Evolutionary conservation across 2,888 invertebrate genomes (phyloP).

Genomic region (Apotomis turbidana): DNA sequence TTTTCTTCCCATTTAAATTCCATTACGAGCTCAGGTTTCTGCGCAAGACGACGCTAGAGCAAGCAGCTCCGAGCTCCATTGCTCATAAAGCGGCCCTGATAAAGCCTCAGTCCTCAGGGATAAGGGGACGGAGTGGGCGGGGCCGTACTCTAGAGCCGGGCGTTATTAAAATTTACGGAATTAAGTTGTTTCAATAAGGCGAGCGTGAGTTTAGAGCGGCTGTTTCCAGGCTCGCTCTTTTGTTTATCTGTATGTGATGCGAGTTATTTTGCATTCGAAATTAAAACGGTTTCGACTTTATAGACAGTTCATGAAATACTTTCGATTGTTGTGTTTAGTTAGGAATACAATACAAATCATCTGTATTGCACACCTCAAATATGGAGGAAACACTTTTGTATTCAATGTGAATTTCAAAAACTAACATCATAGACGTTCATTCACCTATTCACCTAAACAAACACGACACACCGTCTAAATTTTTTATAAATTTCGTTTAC

Average conservation of each 20-base stretch:
- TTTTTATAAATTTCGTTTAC: too few relatives aligned
- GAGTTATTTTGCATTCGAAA: background rate
- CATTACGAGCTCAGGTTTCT: slow-evolving; percentile 32
- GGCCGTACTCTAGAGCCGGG: slow-evolving; percentile 38
- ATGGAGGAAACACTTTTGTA: too few relatives aligned
- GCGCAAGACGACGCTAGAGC: slow-evolving; percentile 48
- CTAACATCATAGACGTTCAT: too few relatives aligned
- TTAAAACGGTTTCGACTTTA: too few relatives aligned
- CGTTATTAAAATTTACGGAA: slow-evolving; percentile 37
- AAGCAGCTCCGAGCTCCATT: slow-evolving; percentile 56
- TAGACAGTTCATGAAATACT: too few relatives aligned
- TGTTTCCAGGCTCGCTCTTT: background rate
- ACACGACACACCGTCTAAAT: too few relatives aligned
- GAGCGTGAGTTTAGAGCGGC: slow-evolving; percentile 11
- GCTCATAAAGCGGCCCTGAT: slow-evolving; percentile 67
- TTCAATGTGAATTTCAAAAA: too few relatives aligned
- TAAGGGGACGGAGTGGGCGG: slow-evolving; percentile 49
- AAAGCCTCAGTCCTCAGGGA: slow-evolving; percentile 60
- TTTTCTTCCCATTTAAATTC: slow-evolving; percentile 31
- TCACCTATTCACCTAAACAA: too few relatives aligned
- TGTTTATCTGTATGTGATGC: slow-evolving; percentile 1
- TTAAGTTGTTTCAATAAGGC: slow-evolving; percentile 27
- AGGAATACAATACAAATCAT: too few relatives aligned
- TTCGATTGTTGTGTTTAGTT: too few relatives aligned
- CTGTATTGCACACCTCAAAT: too few relatives aligned